phyloP scores from a whole-genome alignment of 2,888 invertebrate species.

The Leptinotarsa rubiginosa region DNA sequence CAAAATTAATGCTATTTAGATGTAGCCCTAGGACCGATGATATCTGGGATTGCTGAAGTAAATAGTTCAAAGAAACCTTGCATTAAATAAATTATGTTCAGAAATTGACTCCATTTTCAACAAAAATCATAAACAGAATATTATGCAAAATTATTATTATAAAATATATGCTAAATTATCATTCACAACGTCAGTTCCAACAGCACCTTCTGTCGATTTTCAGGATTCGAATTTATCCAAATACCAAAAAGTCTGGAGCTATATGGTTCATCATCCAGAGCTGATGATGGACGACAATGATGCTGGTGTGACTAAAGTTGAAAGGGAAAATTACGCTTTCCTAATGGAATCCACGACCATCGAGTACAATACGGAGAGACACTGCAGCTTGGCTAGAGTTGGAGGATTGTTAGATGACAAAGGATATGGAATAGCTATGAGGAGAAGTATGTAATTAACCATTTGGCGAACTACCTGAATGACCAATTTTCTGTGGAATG shows the following conservation, averaged over 20 bases:
- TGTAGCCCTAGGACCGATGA: too few relatives aligned
- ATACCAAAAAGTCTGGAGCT: constrained; percentile 84
- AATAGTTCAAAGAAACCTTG: too few relatives aligned
- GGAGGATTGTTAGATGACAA: constrained; percentile 84
- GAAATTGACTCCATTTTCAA: too few relatives aligned
- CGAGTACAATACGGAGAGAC: constrained; percentile 83
- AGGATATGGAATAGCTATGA: constrained; percentile 89
- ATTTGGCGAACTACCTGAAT: too few relatives aligned
- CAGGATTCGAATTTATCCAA: constrained; percentile 83
- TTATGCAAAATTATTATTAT: too few relatives aligned
- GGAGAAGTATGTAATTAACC: constrained; percentile 59
- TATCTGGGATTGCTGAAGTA: too few relatives aligned
- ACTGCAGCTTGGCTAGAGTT: constrained; percentile 80
- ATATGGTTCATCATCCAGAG: constrained; percentile 78
- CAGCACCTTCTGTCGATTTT: constrained; percentile 49
- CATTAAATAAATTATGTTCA: too few relatives aligned
- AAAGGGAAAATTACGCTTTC: constrained; percentile 77
- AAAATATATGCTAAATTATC: too few relatives aligned
- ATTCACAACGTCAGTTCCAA: neutral
- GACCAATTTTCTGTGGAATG: too few relatives aligned
- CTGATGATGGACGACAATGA: constrained; percentile 72
- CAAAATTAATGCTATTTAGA: too few relatives aligned
- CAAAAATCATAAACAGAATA: too few relatives aligned
- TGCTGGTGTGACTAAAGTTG: constrained; percentile 72
- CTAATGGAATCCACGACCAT: constrained; percentile 92